Evolutionary conservation across 2,797 vertebrate species (phyloP), one percentile per base, ranked within the genome.

Genomic region (Arrhamphus sclerolepis): DNA sequence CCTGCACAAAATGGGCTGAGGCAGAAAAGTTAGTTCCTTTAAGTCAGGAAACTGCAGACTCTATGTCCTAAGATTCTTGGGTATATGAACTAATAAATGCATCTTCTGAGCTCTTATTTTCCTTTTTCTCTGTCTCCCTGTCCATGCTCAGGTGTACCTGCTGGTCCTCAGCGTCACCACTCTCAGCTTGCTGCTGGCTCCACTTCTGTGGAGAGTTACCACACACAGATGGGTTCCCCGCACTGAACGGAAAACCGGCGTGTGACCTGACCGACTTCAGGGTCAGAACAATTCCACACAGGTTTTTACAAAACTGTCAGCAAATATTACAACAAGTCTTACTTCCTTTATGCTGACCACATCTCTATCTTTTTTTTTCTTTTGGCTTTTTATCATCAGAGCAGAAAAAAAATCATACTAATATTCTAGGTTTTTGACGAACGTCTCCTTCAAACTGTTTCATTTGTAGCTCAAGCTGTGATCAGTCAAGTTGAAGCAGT

Each of bases 81-180:
- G 34, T 38, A 11, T 38, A 8, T 38, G 1, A 38, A 38, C 11
- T 38, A 38, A 38, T 38, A 22, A 14, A 7, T 43, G 9, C 11
- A 48, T 5, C 7, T 22, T 20, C 9, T 6, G 14, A 53, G 8
- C 13, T 38, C 11, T 38, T n/a, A n/a, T n/a, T n/a, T 16, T 13
- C 4, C 13, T 13, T 38, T 16, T 13, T 14, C 8, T 14, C 14
- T 29, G 10, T 38, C 11, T 69, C 16, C 42, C 19, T 43, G 39
- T 49, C 14, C 63, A 18, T 58, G n/a, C 55, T 56, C 70, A 99
- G 97, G 97, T 99, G 57, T 99, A 98, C 83, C 94, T 99, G 70
- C 94, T 99, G 72, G 94, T 98, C 66, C 90, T 99, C 72, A 98
- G 97, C 21, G 97, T 98, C 71, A 97, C 97, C 47, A 98, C 98